A percentile compares a stretch with the other conserved stretches of the same genome.
phyloP scores from a whole-genome alignment of 1,140 invertebrate genomes.

The Drosophila arizonae region DNA sequence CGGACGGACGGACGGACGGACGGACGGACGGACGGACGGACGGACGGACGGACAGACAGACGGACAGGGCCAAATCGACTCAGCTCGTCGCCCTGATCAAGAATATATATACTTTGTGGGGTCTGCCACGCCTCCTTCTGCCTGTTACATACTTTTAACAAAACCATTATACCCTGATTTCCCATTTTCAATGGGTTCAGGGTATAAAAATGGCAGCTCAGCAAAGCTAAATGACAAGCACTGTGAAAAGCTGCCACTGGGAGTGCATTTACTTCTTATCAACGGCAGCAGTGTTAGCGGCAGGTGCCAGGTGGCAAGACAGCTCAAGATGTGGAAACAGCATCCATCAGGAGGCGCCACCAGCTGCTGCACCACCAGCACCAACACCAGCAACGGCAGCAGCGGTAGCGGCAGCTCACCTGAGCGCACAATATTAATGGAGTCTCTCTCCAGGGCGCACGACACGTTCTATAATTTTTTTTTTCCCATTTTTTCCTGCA shows the following conservation, averaged over 20 bases:
- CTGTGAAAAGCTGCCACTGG: conserved; percentile 49
- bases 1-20: too few species aligned
- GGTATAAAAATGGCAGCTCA: conserved; percentile 33
- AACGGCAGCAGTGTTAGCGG: conserved; percentile 14
- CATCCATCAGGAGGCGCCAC: conserved; percentile 36
- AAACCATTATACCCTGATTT: too few species aligned
- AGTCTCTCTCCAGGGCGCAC: conserved; percentile 34
- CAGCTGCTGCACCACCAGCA: neutral
- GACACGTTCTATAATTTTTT: conserved; percentile 32
- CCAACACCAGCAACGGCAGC: too few species aligned
- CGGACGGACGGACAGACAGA: too few species aligned
- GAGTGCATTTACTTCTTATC: conserved; percentile 54
- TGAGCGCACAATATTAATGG: conserved; percentile 67
- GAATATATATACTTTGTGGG: too few species aligned
- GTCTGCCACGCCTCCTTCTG: too few species aligned
- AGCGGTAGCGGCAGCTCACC: conserved; percentile 33
- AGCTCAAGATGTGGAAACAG: conserved; percentile 37
- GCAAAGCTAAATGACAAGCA: conserved; percentile 42
- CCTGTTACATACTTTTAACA: too few species aligned
- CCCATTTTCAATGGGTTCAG: too few species aligned
- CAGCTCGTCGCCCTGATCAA: too few species aligned
- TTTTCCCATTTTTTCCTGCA: neutral
- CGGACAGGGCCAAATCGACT: too few species aligned
- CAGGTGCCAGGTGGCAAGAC: conserved; percentile 24
- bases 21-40: too few species aligned